phyloP scores from a whole-genome alignment of 2,113 vertebrate species.

The Oryzias javanicus region DNA sequence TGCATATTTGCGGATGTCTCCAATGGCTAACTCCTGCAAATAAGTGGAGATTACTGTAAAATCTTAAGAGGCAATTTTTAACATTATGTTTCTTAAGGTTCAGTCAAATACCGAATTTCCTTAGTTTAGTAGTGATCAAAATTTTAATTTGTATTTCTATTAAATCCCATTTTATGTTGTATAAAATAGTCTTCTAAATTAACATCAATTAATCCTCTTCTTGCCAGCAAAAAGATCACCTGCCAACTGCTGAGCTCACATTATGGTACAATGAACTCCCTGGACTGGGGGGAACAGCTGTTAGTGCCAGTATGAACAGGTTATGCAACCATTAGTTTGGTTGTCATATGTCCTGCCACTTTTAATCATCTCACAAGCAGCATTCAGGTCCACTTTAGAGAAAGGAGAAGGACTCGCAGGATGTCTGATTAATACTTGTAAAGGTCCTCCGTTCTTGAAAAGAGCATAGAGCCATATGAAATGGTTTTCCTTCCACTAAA shows the following conservation, averaged over 20 bases:
- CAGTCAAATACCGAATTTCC: no score
- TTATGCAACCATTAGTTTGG: constrained; percentile 61
- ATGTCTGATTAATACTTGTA: constrained; percentile 38
- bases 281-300: constrained; percentile 52
- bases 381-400: constrained; percentile 29
- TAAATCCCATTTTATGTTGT: background rate
- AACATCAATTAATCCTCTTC: constrained; percentile 34
- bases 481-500: no score
- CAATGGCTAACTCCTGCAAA: no score
- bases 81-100: no score
- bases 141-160: background rate
- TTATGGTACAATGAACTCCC: constrained; percentile 34
- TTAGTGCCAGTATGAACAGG: constrained; percentile 48
- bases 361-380: constrained; percentile 58
- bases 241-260: constrained; percentile 25
- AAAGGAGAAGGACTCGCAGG: constrained; percentile 3
- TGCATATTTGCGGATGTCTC: no score
- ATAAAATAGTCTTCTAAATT: constrained; percentile 18
- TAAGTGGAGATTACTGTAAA: no score
- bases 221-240: constrained; percentile 21
- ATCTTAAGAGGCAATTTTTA: no score
- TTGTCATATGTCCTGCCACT: constrained; percentile 61
- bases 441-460: background rate
- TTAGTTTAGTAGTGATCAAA: no score
- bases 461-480: no score